Base-by-base conservation (phyloP, 1,140 invertebrate genomes). In the Acromyrmex heyeri region DNA sequence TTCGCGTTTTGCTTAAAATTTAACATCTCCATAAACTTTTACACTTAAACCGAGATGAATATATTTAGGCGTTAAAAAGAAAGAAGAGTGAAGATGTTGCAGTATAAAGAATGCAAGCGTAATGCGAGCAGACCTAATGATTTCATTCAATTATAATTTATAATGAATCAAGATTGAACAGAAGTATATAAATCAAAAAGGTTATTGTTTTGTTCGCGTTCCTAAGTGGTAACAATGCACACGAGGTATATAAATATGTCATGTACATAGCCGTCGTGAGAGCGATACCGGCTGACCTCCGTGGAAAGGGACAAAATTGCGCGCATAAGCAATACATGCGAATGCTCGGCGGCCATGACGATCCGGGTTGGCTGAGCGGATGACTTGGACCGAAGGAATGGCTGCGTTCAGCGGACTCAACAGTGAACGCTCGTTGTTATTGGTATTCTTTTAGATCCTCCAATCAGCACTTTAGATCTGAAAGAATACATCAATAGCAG, bases 261-360 rank as follows among this genome's bases (percentile, higher is more conserved):
- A 59, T 53, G 14, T 75, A 27, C 0, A 3, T 55, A 34, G 1
- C 12, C 21, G 8, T 18, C 16, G 57, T 27, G 7, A 76, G 30
- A 76, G n/a, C 75, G 75, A 64, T 64, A 62, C 57, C 75, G 75
- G 57, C 38, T 62, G 24, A 21, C 1, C 21, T 27, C 6, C 57
- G 24, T 44, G 24, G 34, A 77, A 21, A 7, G 55, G 8, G 7
- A 30, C 0, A 8, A 16, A 76, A 44, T 61, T 44, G 21, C 30
- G 27, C 44, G 75, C 67, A 88, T 73, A 73, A 69, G 21, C 44
- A n/a, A 82, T 38, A 10, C 79, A 57, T 73, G 44, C 55, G 65
- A 38, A 72, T 61, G 7, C 30, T 16, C 12, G 27, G 30, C 55
- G 16, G 69, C 73, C 59, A 83, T 88, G 67, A 61, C 75, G 85